phyloP scores from a whole-genome alignment of 2,797 vertebrate genomes.

The Brachyalestes nurse region DNA sequence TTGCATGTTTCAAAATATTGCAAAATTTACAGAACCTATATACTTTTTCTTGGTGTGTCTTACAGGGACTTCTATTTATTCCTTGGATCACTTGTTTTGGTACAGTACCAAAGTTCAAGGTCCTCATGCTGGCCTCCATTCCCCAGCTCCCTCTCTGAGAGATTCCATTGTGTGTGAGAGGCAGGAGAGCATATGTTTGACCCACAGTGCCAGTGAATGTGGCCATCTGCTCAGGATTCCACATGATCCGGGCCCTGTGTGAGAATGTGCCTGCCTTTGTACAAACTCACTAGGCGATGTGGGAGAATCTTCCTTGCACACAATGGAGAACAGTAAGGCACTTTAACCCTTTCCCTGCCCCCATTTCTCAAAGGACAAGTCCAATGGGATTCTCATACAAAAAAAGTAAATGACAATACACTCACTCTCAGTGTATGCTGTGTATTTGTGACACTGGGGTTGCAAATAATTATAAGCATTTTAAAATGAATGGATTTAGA shows the following conservation, averaged over 20 bases:
- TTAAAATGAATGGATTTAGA: no score
- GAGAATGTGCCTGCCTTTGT: constrained; percentile 63
- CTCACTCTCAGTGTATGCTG: no score
- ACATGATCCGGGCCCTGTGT: constrained; percentile 57
- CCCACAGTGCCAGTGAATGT: constrained; percentile 77
- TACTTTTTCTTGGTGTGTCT: neutral
- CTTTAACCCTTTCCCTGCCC: constrained; percentile 72
- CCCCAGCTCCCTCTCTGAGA: constrained; percentile 35
- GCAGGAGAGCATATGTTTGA: constrained; percentile 79
- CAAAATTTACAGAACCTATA: no score
- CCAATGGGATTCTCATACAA: constrained; percentile 55
- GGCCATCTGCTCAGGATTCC: constrained; percentile 79
- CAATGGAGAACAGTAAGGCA: constrained; percentile 64
- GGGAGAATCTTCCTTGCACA: constrained; percentile 57
- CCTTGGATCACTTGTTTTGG: neutral
- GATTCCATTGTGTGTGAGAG: constrained; percentile 56
- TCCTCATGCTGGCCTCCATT: constrained; percentile 11
- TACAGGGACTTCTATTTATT: neutral
- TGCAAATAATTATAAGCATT: neutral
- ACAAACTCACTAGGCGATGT: constrained; percentile 59
- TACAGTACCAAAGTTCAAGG: constrained; percentile 50
- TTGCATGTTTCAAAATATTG: neutral
- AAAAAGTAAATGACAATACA: neutral
- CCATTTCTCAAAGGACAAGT: constrained; percentile 65
- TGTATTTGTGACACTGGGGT: neutral